These are phyloP conservation scores for Sturnira hondurensis DNA, from an alignment of 2,113 vertebrate species.

Conservation along the genomic window DNA sequence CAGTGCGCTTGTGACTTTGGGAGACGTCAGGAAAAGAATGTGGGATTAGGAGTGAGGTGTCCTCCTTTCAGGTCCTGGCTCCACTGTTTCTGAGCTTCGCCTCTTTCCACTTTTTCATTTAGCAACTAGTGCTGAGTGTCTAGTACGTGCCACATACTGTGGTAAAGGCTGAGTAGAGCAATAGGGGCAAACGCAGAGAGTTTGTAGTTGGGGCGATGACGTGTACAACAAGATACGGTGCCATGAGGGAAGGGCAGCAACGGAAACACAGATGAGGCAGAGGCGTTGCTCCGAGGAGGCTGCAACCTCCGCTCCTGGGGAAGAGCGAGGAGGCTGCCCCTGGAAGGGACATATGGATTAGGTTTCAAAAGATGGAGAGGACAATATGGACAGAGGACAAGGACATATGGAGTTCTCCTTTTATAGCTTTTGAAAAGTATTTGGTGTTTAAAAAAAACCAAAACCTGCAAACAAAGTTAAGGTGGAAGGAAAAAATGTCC, in stretches of 20 bases:
- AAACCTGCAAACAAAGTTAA: neutral
- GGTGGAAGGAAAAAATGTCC: neutral
- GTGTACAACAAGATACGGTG: neutral
- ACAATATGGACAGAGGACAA: neutral
- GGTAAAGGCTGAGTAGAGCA: neutral
- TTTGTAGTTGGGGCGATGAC: neutral
- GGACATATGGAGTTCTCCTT: neutral
- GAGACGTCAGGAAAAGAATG: neutral
- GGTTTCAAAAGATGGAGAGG: neutral
- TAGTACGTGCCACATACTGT: neutral
- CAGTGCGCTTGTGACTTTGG: neutral
- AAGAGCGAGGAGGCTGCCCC: neutral
- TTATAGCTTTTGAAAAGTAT: neutral
- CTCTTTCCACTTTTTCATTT: neutral
- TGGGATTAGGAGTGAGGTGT: neutral
- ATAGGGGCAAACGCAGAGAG: neutral
- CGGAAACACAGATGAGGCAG: neutral
- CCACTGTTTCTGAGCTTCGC: neutral
- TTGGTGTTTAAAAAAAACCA: neutral
- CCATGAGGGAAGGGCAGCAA: accelerated
- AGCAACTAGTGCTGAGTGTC: neutral
- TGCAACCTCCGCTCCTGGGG: neutral
- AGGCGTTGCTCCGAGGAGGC: neutral
- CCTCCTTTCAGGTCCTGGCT: neutral
- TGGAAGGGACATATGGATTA: neutral